A percentile compares a stretch with the other conserved stretches of the same genome.
These are phyloP conservation scores for Tachina fera DNA, from an alignment of 2,888 invertebrate species.

Conservation along the genomic window DNA sequence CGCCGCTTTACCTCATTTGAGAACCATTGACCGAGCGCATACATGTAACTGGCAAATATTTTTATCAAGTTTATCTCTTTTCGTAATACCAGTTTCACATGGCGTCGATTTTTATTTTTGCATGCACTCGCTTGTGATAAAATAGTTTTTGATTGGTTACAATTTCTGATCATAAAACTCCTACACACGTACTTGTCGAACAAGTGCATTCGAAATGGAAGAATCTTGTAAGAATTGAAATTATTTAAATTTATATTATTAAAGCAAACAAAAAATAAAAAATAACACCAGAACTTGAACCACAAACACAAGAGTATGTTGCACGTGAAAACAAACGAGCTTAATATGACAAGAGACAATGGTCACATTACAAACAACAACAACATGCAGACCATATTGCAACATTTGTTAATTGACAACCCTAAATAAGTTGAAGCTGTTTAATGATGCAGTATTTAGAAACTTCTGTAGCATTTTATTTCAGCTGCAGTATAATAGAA, in stretches of 20 bases:
- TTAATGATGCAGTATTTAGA: background rate
- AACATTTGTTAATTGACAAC: slow-evolving; percentile 47
- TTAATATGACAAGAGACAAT: slow-evolving; percentile 41
- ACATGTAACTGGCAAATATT: background rate
- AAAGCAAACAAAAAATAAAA: slow-evolving; percentile 20
- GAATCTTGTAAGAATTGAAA: slow-evolving; percentile 68
- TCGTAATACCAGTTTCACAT: slow-evolving; percentile 21
- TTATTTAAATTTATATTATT: slow-evolving; percentile 68
- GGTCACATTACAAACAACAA: background rate
- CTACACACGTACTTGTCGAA: slow-evolving; percentile 68
- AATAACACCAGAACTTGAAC: slow-evolving; percentile 20
- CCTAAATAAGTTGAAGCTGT: background rate
- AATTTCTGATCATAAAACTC: slow-evolving; percentile 66
- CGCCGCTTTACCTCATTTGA: too few species aligned
- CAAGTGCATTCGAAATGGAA: slow-evolving; percentile 70
- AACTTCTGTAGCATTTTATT: slow-evolving; percentile 9
- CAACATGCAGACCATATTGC: slow-evolving; percentile 29
- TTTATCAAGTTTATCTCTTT: too few species aligned
- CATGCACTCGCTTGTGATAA: background rate
- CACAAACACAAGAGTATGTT: slow-evolving; percentile 1
- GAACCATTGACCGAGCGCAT: background rate
- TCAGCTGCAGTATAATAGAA: background rate
- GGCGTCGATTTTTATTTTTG: background rate
- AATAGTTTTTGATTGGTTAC: slow-evolving; percentile 62
- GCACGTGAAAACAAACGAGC: slow-evolving; percentile 12